Base-by-base conservation (phyloP, 1,140 invertebrate species). In the Oppia nitens region DNA sequence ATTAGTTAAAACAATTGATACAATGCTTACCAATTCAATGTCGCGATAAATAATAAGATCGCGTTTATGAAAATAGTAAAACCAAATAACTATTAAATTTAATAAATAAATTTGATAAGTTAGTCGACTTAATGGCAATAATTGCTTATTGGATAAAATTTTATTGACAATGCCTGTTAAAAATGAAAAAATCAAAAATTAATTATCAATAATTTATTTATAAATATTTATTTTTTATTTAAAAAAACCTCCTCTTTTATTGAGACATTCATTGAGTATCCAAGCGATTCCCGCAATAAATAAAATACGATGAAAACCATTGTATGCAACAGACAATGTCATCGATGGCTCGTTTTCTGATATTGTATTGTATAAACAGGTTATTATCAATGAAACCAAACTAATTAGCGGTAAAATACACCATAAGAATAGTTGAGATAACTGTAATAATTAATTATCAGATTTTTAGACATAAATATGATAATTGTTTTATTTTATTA, bases 71-170 rank as follows among this genome's bases (percentile, higher is more conserved):
- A 59, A 51, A 21, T 53, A 47, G 53, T 53, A 59, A 25, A 52
- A 40, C 57, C 57, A 59, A 53, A 59, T 59, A 11, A 59, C 24
- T 14, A 59, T 47, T 17, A 59, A 53, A 53, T 59, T 51, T 9
- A 52, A 25, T 3, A 59, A 24, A 59, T 59, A 59, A 23, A 59
- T 51, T 53, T 59, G 57, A 47, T 52, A 51, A 20, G 27, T 53
- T 9, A 59, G 57, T 25, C 32, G 29, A 53, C 49, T 59, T 12
- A 52, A 24, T 14, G 49, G 51, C 26, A 28, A 29, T 12, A 59
- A 59, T 25, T 24, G 28, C 25, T 26, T 23, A n/a, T 50, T 20
- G 1, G 57, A 59, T 1, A 59, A 53, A 20, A 9, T 9, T 9
- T 17, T 40, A 17, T 40, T 40, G 6, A 40, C 17, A 40, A 9